Conservation (phyloP, 2,113 vertebrate genomes). For the Holacanthus passer region DNA sequence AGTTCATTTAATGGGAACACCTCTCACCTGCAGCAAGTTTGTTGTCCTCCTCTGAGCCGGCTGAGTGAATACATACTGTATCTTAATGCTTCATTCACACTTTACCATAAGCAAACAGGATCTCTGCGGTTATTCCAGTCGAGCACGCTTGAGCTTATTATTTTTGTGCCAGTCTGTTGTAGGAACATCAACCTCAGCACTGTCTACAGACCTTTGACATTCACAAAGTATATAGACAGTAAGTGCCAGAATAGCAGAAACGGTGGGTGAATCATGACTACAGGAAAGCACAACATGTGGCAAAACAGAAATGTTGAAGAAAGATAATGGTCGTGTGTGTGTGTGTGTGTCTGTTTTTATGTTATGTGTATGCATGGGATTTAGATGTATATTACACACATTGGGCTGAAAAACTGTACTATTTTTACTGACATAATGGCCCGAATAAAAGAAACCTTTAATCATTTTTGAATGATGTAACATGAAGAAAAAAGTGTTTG, state of each 20-base stretch:
- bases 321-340: conserved; percentile 42
- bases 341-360: conserved; percentile 33
- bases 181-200: conserved; percentile 34
- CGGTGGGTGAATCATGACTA: conserved; percentile 48
- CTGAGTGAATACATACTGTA: background rate
- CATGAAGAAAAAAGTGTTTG: background rate
- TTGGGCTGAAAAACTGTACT: background rate
- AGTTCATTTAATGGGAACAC: conserved; percentile 28
- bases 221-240: conserved; percentile 49
- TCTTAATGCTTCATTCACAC: background rate
- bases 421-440: background rate
- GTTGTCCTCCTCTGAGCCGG: background rate
- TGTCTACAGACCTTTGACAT: conserved; percentile 59
- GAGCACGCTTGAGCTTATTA: background rate
- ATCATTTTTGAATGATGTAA: background rate
- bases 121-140: background rate
- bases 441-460: background rate
- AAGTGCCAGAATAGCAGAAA: conserved; percentile 38
- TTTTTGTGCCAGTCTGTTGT: conserved; percentile 19
- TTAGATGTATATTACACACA: conserved; percentile 20
- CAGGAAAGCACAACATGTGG: conserved; percentile 37
- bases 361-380: conserved; percentile 8
- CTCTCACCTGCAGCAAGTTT: conserved; percentile 28
- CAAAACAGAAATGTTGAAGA: conserved; percentile 39
- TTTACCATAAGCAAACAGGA: background rate